phyloP scores from a whole-genome alignment of 2,888 invertebrate genomes.

The Lochmaea crataegi region DNA sequence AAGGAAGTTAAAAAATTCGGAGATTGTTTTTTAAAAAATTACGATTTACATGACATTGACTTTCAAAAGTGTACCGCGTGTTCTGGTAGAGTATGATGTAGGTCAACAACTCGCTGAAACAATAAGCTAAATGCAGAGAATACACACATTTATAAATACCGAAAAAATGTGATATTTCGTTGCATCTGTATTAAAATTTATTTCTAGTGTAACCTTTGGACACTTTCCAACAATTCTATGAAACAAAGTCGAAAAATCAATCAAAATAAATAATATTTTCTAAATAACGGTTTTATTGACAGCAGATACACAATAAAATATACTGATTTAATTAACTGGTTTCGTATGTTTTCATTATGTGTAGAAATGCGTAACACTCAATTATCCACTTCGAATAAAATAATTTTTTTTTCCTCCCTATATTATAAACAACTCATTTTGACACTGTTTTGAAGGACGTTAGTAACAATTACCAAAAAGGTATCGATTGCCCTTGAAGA shows the following conservation, averaged over 20 bases:
- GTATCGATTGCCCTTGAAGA: too few relatives aligned
- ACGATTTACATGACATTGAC: not conserved
- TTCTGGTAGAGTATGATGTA: not conserved
- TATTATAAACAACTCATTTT: too few relatives aligned
- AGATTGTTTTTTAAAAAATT: too few relatives aligned
- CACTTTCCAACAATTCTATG: constrained; percentile 22
- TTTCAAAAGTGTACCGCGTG: not conserved
- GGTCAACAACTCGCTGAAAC: not conserved
- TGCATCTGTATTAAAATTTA: constrained; percentile 31
- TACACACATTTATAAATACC: not conserved
- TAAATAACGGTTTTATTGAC: constrained; percentile 16
- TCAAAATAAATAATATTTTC: constrained; percentile 23
- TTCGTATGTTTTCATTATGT: not conserved
- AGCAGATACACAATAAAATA: constrained; percentile 11
- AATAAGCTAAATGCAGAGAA: too few relatives aligned
- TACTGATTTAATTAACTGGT: constrained; percentile 3
- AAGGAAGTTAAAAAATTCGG: not conserved
- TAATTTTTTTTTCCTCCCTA: too few relatives aligned
- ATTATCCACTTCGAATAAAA: too few relatives aligned
- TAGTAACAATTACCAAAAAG: too few relatives aligned
- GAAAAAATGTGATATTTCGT: constrained; percentile 31
- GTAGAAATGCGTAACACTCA: not conserved
- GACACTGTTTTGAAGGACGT: too few relatives aligned
- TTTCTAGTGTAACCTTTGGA: constrained; percentile 35
- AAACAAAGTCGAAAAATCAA: constrained; percentile 21